Percentiles rank a stretch among this genome's conserved stretches.
Conservation (phyloP, 2,888 invertebrate genomes). For the Agrochola macilenta region DNA sequence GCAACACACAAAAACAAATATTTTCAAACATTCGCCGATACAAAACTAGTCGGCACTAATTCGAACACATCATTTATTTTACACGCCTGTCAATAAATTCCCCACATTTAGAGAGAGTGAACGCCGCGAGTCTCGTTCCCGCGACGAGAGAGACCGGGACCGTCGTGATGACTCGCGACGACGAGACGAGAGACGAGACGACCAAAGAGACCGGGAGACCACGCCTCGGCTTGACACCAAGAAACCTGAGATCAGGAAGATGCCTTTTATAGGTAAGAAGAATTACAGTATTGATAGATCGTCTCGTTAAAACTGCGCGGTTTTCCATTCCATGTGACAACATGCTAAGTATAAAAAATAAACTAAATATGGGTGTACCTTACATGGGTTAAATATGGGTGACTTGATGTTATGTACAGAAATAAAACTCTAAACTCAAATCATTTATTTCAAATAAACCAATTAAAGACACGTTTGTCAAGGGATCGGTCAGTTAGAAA, state of each 20-base stretch:
- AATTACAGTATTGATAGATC: neutral
- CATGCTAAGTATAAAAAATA: too few relatives aligned
- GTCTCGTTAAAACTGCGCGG: neutral
- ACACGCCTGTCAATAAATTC: conserved; percentile 6
- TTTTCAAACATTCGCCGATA: too few relatives aligned
- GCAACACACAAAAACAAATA: neutral
- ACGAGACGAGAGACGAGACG: conserved; percentile 39
- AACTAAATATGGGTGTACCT: too few relatives aligned
- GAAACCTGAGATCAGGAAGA: conserved; percentile 92
- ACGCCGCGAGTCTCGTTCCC: conserved; percentile 55
- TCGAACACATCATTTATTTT: neutral
- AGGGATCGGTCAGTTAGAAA: too few relatives aligned
- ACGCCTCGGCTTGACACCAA: conserved; percentile 66
- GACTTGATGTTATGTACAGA: too few relatives aligned
- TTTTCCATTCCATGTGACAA: too few relatives aligned
- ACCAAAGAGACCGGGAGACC: conserved; percentile 31
- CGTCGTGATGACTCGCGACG: conserved; percentile 37
- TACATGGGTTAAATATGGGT: too few relatives aligned
- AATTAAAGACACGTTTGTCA: too few relatives aligned
- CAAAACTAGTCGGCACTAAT: neutral
- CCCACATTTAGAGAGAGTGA: conserved; percentile 52
- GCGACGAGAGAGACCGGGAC: conserved; percentile 41
- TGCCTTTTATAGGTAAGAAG: conserved; percentile 94
- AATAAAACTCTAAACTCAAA: too few relatives aligned
- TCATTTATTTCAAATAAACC: too few relatives aligned